Evolutionary conservation across 2,113 vertebrate species (phyloP).

Genomic region (Catagonus wagneri): DNA sequence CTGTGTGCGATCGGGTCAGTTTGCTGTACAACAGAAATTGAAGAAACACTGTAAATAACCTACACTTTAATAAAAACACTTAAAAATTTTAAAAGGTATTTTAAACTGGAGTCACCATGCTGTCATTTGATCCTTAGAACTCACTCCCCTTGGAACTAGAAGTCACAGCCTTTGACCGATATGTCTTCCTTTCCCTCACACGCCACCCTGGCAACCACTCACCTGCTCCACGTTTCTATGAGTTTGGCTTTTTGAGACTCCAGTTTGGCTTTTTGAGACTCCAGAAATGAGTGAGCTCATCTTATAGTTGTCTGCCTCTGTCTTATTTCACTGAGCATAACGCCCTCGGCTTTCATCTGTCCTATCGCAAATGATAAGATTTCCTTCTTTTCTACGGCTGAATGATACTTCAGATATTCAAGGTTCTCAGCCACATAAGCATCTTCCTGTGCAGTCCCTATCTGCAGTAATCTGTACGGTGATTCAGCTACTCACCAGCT

Average conservation of each 20-base stretch:
- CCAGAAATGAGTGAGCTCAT: background rate
- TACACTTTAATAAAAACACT: no score
- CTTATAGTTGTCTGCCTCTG: background rate
- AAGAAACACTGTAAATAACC: no score
- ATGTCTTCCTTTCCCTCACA: background rate
- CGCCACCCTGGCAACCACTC: background rate
- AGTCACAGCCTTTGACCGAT: background rate
- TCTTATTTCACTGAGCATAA: background rate
- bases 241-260: background rate
- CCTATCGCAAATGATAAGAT: background rate
- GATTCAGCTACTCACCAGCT: background rate
- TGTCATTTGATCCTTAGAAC: no score
- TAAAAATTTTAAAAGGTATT: no score
- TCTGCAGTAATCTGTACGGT: background rate
- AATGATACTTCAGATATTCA: background rate
- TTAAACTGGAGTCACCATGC: background rate
- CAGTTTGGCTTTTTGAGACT: background rate
- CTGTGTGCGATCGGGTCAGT: no score
- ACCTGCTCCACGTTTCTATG: background rate
- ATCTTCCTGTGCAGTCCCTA: fast-evolving
- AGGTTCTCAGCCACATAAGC: background rate
- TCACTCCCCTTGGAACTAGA: no score
- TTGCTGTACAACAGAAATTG: no score
- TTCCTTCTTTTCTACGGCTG: background rate
- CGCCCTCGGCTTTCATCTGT: background rate